Evolutionary conservation across 2,888 invertebrate genomes (phyloP), one percentile per base, ranked within the genome.

Genomic region (Brassicogethes aeneus): DNA sequence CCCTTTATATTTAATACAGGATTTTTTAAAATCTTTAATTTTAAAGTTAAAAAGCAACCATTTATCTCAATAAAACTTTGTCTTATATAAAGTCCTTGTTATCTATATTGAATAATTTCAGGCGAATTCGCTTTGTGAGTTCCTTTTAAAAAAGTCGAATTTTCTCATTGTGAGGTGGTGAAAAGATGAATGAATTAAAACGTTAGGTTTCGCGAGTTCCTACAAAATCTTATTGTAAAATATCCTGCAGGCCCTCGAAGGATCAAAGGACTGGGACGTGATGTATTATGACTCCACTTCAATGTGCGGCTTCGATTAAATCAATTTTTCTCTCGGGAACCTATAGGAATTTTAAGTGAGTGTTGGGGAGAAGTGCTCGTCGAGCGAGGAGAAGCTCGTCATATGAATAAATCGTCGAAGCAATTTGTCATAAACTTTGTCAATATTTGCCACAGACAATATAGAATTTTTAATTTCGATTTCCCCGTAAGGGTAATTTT

Each of bases 231-330:
- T 39, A 39, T 41, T 41, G 44, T 50, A 40, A 52, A 51, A 52
- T 51, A 56, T 53, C 51, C 51, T 45, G 42, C 38, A 43, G 47
- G 52, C 50, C 50, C 53, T 51, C 45, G 39, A 36, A 53, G 54
- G 59, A 58, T 57, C 57, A 57, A 58, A 59, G 58, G 51, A 51
- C 47, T 46, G 41, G 36, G 52, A 55, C 56, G 58, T 59, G 60
- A 55, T 54, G 59, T 56, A 60, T 58, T 57, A 59, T 56, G 49
- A 50, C 45, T 49, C 55, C 50, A 58, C 57, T 60, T 53, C 59
- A 55, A 59, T 58, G 57, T 54, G 54, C 58, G 32, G 51, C 56
- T 57, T 55, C 59, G 58, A 60, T 60, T 59, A 59, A 60, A 58
- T 57, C 58, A 53, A 58, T 59, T 59, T 57, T 56, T 56, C 56